Conservation (phyloP, 1,140 invertebrate genomes). For the Battus philenor region DNA sequence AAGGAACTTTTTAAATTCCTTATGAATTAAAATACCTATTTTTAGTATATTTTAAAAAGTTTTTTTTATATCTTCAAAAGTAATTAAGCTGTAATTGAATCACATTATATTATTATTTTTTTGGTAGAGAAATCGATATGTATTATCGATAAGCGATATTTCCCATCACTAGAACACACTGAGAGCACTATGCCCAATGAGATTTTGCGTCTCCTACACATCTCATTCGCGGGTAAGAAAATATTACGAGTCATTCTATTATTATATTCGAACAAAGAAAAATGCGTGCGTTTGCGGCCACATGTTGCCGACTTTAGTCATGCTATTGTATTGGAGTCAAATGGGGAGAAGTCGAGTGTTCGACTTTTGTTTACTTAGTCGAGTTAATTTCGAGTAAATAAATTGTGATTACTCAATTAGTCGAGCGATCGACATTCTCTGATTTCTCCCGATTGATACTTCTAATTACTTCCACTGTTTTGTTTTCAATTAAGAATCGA, state of each 20-base stretch:
- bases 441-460: constrained; percentile 5
- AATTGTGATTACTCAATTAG: constrained; percentile 5
- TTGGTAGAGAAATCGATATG: no score
- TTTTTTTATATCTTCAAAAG: no score
- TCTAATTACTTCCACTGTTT: constrained; percentile 6
- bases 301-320: constrained; percentile 57
- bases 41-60: no score
- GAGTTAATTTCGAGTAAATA: no score
- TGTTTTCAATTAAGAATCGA: constrained; percentile 10
- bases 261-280: constrained; percentile 66
- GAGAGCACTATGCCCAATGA: constrained; percentile 50
- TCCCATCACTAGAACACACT: constrained; percentile 27
- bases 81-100: no score
- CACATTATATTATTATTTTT: no score
- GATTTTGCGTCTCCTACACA: constrained; percentile 52
- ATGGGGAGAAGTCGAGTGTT: constrained; percentile 33
- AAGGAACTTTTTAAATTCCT: no score
- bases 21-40: no score
- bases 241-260: constrained; percentile 62
- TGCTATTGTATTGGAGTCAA: constrained; percentile 45
- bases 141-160: constrained; percentile 7
- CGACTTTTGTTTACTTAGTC: constrained; percentile 17
- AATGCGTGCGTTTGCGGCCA: constrained; percentile 34
- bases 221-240: constrained; percentile 46
- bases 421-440: constrained; percentile 1